Evolutionary conservation across 2,888 invertebrate species (phyloP), one percentile per base, ranked within the genome.

Genomic region (Troglohyphantes excavatus): DNA sequence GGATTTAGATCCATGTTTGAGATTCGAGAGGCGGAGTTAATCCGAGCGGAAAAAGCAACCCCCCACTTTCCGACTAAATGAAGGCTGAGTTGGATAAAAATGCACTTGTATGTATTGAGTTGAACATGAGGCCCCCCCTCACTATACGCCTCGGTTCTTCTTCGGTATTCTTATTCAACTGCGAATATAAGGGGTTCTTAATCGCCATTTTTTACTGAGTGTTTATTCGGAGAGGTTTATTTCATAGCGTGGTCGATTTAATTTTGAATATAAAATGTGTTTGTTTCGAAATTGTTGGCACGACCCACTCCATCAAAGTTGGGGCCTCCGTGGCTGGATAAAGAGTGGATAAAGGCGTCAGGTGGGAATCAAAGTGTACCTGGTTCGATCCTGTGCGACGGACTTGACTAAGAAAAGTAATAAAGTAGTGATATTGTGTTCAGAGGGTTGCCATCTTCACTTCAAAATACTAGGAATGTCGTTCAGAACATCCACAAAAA

Each of bases 1-100:
- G 68, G 68, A 68, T 68, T 68, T 68, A 29, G 68, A 19, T 29
- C 33, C 29, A 3, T 68, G 68, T 68, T 68, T 29, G 65, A 27
- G 26, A 23, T 27, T 23, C 33, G 13, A 19, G 68, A 29, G 68
- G 2, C 13, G 33, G 19, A 29, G 68, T 23, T 68, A 68, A 68
- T 29, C 68, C 68, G 33, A n/a, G 68, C 33, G 33, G 68, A 68
- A 68, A 68, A 29, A 9, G 27, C 11, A 68, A 19, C 68, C n/a
- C 5, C 13, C n/a, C n/a, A n/a, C n/a, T n/a, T n/a, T n/a, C n/a
- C n/a, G n/a, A n/a, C n/a, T n/a, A n/a, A n/a, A n/a, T n/a, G n/a
- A n/a, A n/a, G n/a, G n/a, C n/a, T n/a, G 9, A 33, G 53, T n/a
- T 13, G 46, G 17, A 13, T 53, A 53, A n/a, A 53, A 53, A 53